Base-by-base conservation (phyloP, 2,888 invertebrate species). In the Strigamia maritima region DNA sequence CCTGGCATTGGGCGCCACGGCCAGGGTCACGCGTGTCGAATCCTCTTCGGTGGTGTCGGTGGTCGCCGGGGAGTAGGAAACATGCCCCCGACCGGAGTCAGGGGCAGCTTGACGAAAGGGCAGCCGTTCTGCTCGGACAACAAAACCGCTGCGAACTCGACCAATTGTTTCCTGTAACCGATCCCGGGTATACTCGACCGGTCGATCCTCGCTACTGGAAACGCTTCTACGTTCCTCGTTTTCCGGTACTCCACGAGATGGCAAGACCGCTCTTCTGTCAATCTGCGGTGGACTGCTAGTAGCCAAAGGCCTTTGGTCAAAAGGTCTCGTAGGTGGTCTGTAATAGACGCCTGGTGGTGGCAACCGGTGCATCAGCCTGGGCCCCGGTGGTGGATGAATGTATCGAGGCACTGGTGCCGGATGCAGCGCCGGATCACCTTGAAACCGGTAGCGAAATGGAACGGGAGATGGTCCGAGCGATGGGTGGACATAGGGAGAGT, bases 191-290 rank as follows among this genome's bases (percentile, higher is more conserved):
- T 84, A 84, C 7, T 82, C 81, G 28, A 83, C 82, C 19, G 82
- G 83, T 49, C 81, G 79, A 40, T 82, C 82, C n/a, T 79, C 76
- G 40, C 79, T 79, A 76, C 76, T 31, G 14, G 60, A 60, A 19
- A 65, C 80, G 79, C 76, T 79, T 75, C 70, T 80, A 70, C 79
- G 79, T 22, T 49, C 74, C 76, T 65, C 75, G 74, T 49, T 75
- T 70, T 77, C 78, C 76, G 60, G 16, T 16, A 79, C 76, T 28
- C 86, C 86, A 83, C 88, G 88, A 0, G 90, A 90, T 26, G 90
- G 90, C 70, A 82, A 82, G 80, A 76, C 83, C 80, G 76, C 83
- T 83, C 74, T 84, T 82, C 80, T 89, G 89, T 81, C 81, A 22
- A 78, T 65, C 24, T 81, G 80, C n/a, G 82, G 82, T 38, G 82